Evolutionary conservation across 2,113 vertebrate species (phyloP).

Genomic region (Tapirus terrestris): DNA sequence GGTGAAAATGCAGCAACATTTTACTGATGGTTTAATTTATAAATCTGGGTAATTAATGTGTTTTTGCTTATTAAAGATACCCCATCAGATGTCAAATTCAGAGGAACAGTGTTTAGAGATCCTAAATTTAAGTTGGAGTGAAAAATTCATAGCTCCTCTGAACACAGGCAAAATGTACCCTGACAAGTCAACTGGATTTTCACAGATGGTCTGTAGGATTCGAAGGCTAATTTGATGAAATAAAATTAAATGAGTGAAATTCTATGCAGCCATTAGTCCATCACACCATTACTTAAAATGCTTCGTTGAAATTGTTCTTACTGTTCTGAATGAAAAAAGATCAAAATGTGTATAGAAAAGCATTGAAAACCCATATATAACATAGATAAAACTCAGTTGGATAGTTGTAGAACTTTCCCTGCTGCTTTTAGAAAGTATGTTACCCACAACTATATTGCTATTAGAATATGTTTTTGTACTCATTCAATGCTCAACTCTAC

Average conservation of each 20-base stretch:
- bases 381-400: not conserved
- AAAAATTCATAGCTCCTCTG: conserved; percentile 58
- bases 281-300: conserved; percentile 57
- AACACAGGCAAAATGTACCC: conserved; percentile 38
- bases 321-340: conserved; percentile 27
- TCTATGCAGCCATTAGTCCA: conserved; percentile 59
- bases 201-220: conserved; percentile 64
- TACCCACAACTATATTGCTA: not conserved
- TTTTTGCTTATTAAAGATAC: conserved; percentile 61
- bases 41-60: conserved; percentile 58
- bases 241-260: conserved; percentile 75
- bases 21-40: conserved; percentile 73
- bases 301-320: conserved; percentile 58
- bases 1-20: conserved; percentile 20
- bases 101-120: conserved; percentile 36
- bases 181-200: conserved; percentile 51
- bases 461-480: not conserved
- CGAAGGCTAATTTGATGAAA: conserved; percentile 72
- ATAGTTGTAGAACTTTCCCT: not conserved
- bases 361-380: conserved; percentile 13
- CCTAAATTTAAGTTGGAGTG: conserved; percentile 59
- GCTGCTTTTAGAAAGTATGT: not conserved
- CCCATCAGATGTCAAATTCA: conserved; percentile 62
- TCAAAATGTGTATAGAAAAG: conserved; percentile 35
- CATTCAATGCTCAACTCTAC: not conserved